These are phyloP conservation scores for Chlorops oryzae DNA, from an alignment of 1,140 invertebrate species.

Conservation along the genomic window DNA sequence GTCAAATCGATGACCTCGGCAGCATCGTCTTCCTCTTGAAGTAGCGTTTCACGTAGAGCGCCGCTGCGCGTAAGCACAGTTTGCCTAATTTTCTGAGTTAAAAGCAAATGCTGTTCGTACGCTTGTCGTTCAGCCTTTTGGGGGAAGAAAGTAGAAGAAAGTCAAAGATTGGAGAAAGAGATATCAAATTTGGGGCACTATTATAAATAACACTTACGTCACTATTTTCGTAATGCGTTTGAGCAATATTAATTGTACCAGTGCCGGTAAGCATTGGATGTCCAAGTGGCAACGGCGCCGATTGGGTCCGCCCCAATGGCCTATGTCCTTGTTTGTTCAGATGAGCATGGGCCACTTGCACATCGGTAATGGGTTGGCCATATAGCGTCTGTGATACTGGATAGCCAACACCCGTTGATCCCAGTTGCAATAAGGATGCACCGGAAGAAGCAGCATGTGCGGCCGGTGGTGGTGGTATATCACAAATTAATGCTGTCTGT, in stretches of 20 bases:
- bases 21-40: slow-evolving; percentile 61
- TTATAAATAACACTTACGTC: slow-evolving; percentile 35
- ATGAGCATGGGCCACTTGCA: slow-evolving; percentile 60
- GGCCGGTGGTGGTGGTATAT: slow-evolving; percentile 40
- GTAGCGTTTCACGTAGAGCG: slow-evolving; percentile 46
- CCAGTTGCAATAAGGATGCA: slow-evolving; percentile 14
- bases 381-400: slow-evolving; percentile 22
- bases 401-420: slow-evolving; percentile 27
- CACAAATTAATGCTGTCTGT: slow-evolving; percentile 37
- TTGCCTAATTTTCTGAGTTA: slow-evolving; percentile 78
- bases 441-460: slow-evolving; percentile 34
- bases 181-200: no score
- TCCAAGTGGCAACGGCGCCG: slow-evolving; percentile 87
- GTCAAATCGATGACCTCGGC: slow-evolving; percentile 75
- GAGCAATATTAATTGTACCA: slow-evolving; percentile 34
- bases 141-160: no score
- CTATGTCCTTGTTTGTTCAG: slow-evolving; percentile 68
- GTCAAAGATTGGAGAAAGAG: no score
- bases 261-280: slow-evolving; percentile 78
- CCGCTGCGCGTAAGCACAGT: slow-evolving; percentile 76
- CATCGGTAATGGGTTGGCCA: slow-evolving; percentile 49
- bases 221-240: slow-evolving; percentile 60
- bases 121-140: slow-evolving; percentile 54
- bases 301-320: slow-evolving; percentile 86
- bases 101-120: slow-evolving; percentile 55